Evolutionary conservation across 2,113 vertebrate species (phyloP), one percentile per base, ranked within the genome.

Genomic region (Scomber japonicus): DNA sequence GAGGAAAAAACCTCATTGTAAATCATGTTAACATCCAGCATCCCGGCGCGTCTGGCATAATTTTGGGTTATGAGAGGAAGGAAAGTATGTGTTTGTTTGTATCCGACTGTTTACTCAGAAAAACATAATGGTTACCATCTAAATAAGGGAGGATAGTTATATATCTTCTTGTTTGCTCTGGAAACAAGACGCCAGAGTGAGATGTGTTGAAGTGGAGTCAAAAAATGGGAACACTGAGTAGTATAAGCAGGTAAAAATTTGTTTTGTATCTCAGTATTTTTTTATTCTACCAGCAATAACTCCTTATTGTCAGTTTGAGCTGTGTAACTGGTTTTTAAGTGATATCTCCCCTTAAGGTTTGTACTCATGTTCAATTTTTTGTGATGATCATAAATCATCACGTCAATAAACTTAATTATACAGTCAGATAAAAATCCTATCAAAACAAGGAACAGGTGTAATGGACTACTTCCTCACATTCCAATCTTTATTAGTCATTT

Each of bases 31-130:
- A 57, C 65, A 53, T 74, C 65, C 62, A 65, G 61, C 71, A 77
- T 86, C 74, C 71, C 75, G 73, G 31, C 19, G 75, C 69, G 71
- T 66, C 67, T 48, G 69, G 71, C 70, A 66, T 88, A 77, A 91
- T 79, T 87, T 67, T 0, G 19, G 89, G 80, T 79, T 87, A 17
- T 55, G 66, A 46, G 57, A 40, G 24, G 61, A 60, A 62, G 68
- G 48, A 79, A 89, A 86, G 66, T 85, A 76, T 78, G 75, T 78
- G 75, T 90, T 78, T 88, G 86, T 88, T 78, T 87, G 71, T 57
- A 9, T 74, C 51, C 31, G 24, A 35, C 49, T 85, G 81, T 85
- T 82, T 68, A 71, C 69, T 67, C 44, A 16, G 71, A 63, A 53
- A 53, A 79, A 61, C 59, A 71, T 62, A 72, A 79, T 63, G 67